phyloP scores from a whole-genome alignment of 2,113 vertebrate species.

The Serinus canaria region DNA sequence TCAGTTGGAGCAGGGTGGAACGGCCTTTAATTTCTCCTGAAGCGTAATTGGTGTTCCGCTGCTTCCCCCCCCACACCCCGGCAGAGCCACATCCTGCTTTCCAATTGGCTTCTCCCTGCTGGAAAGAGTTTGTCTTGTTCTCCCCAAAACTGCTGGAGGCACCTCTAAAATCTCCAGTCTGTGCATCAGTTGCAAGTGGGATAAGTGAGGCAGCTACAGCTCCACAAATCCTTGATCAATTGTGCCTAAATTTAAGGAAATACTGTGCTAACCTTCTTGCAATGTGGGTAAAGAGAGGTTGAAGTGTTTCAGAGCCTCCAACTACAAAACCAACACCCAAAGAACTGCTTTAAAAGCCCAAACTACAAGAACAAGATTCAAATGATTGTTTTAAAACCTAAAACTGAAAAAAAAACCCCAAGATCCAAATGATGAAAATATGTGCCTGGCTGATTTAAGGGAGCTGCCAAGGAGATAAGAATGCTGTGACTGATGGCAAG shows the following conservation, averaged over 20 bases:
- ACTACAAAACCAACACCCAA: background rate
- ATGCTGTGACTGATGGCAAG: accelerated
- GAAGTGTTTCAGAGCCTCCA: background rate
- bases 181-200: background rate
- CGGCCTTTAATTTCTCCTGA: constrained; percentile 21
- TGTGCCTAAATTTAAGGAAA: background rate
- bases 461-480: background rate
- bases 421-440: background rate
- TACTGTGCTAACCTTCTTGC: accelerated
- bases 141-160: background rate
- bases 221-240: background rate
- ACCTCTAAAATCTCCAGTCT: background rate
- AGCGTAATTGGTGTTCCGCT: constrained; percentile 4
- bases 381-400: background rate
- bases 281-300: accelerated
- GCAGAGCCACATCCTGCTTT: constrained; percentile 32
- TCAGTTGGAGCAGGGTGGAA: constrained; percentile 59
- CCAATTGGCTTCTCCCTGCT: background rate
- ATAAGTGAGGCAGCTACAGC: background rate
- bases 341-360: background rate
- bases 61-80: background rate
- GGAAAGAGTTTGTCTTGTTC: background rate
- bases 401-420: background rate
- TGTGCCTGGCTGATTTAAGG: background rate
- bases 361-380: background rate